These are phyloP conservation scores for Ceratina australensis DNA, from an alignment of 1,140 invertebrate genomes.

Conservation along the genomic window DNA sequence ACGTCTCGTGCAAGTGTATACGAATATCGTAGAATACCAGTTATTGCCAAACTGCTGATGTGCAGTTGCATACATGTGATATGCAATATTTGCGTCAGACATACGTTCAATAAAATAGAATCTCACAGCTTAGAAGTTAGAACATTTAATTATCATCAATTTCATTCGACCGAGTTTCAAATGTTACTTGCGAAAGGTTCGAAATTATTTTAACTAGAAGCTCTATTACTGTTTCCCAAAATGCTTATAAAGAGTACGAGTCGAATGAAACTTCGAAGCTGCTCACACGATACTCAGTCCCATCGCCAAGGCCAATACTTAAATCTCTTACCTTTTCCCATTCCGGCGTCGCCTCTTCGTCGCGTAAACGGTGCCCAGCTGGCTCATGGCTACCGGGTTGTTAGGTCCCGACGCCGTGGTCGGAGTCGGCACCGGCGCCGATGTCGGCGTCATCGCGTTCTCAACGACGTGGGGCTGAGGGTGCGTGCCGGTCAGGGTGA, in stretches of 20 bases:
- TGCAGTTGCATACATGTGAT: background rate
- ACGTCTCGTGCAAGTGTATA: background rate
- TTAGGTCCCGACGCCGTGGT: constrained; percentile 74
- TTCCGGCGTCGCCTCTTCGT: constrained; percentile 95
- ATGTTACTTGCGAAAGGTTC: no score
- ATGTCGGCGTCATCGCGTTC: constrained; percentile 69
- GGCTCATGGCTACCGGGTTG: constrained; percentile 85
- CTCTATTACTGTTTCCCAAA: no score
- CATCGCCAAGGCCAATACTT: background rate
- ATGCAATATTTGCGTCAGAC: background rate
- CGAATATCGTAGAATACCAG: background rate
- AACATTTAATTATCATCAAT: no score
- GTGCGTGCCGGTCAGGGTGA: constrained; percentile 67
- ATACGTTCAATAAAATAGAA: no score
- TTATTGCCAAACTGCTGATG: background rate
- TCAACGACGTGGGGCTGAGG: constrained; percentile 75
- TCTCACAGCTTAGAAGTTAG: no score
- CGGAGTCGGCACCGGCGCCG: constrained; percentile 72
- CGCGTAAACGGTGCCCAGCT: constrained; percentile 95
- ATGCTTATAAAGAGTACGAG: no score
- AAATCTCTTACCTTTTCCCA: constrained; percentile 91
- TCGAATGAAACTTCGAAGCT: no score
- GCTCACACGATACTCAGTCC: no score
- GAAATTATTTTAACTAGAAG: no score
- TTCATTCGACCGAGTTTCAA: no score